Evolutionary conservation across 2,113 vertebrate genomes (phyloP).

Genomic region (Strix uralensis): DNA sequence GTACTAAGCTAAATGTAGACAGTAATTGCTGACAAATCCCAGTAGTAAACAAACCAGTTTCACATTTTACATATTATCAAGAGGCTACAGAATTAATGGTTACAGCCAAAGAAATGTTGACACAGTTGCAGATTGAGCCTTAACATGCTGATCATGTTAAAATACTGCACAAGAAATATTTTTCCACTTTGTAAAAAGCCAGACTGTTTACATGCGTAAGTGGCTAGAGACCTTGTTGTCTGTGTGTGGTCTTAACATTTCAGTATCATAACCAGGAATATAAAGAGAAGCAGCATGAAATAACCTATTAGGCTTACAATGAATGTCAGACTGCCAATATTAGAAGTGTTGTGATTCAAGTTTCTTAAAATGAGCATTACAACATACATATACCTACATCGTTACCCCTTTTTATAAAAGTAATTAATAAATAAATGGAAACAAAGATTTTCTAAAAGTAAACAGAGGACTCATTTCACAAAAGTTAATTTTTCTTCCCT

Average conservation of each 20-base stretch:
- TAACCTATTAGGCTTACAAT: slow-evolving; percentile 69
- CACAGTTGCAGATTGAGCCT: slow-evolving; percentile 78
- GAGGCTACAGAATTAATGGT: slow-evolving; percentile 67
- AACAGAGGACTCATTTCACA: background rate
- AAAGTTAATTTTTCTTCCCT: background rate
- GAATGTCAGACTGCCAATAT: slow-evolving; percentile 51
- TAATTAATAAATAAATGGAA: background rate
- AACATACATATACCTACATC: background rate
- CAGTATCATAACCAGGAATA: slow-evolving; percentile 79
- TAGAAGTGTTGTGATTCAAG: background rate
- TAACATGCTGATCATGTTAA: slow-evolving; percentile 82
- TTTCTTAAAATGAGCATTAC: slow-evolving; percentile 19
- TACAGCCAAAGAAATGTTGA: slow-evolving; percentile 79
- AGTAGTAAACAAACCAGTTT: slow-evolving; percentile 75
- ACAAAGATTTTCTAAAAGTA: background rate
- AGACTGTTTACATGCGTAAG: slow-evolving; percentile 85
- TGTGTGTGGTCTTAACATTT: slow-evolving; percentile 86
- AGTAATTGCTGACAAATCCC: slow-evolving; percentile 72
- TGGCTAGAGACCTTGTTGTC: slow-evolving; percentile 79
- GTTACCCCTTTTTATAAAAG: background rate
- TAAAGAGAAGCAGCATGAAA: slow-evolving; percentile 81
- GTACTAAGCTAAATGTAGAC: slow-evolving; percentile 59
- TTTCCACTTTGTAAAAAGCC: slow-evolving; percentile 83
- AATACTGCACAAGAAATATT: slow-evolving; percentile 78
- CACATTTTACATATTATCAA: slow-evolving; percentile 73